phyloP scores from a whole-genome alignment of 2,888 invertebrate species.

The Lepidocyrtoides sp. region DNA sequence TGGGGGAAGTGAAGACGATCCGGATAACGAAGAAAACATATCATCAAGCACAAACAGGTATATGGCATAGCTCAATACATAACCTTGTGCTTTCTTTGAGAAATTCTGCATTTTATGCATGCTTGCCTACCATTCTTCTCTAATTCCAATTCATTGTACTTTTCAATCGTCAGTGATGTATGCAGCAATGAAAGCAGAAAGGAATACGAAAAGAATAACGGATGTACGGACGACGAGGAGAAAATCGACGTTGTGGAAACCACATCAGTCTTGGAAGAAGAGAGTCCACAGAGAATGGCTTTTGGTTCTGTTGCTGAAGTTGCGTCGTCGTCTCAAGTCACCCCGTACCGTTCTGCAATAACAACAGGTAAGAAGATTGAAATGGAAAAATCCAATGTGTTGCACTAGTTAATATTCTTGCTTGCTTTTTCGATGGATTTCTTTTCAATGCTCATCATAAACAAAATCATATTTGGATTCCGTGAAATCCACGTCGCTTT shows the following conservation, averaged over 20 bases:
- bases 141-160: no score
- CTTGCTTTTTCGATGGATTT: background rate
- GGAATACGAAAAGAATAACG: background rate
- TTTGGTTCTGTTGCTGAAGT: background rate
- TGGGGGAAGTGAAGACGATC: constrained; percentile 75
- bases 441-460: no score
- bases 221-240: constrained; percentile 7
- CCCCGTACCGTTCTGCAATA: background rate
- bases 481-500: background rate
- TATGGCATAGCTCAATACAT: background rate
- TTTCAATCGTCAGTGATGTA: constrained; percentile 30
- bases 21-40: constrained; percentile 68
- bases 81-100: constrained; percentile 22
- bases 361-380: background rate
- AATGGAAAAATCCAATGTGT: background rate
- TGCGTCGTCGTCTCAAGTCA: constrained; percentile 14
- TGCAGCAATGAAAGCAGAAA: constrained; percentile 10
- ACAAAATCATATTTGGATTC: no score
- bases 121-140: no score
- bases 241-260: constrained; percentile 41
- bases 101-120: no score
- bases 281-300: background rate
- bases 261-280: background rate
- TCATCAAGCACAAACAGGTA: constrained; percentile 49
- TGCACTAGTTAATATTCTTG: background rate